Evolutionary conservation across 2,888 invertebrate species (phyloP).

Genomic region (Chydorus sphaericus): DNA sequence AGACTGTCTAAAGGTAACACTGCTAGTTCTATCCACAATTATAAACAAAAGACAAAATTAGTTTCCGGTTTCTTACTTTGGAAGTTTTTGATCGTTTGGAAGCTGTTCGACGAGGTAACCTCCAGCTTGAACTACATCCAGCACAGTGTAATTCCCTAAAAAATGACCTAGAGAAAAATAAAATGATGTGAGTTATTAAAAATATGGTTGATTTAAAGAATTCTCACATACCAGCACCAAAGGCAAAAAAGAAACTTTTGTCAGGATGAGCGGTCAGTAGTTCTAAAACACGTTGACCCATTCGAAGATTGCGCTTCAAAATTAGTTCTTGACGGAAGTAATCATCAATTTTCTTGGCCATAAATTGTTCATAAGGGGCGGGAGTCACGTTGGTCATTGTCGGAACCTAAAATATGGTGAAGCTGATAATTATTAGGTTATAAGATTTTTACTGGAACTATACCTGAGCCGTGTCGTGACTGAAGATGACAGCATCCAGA

Average conservation of each 20-base stretch:
- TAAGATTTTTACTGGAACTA: not conserved
- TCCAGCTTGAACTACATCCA: constrained; percentile 27
- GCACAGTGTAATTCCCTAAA: constrained; percentile 31
- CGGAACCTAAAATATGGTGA: not conserved
- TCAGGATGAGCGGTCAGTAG: constrained; percentile 31
- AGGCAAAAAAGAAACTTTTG: constrained; percentile 36
- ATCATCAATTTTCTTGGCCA: constrained; percentile 29
- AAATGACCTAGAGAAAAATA: constrained; percentile 25
- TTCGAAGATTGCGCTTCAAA: constrained; percentile 34
- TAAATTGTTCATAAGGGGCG: constrained; percentile 19
- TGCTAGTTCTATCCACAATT: no score
- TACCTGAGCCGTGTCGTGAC: constrained; percentile 25
- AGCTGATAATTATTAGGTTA: not conserved
- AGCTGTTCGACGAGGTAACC: constrained; percentile 24
- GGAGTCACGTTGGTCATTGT: constrained; percentile 7
- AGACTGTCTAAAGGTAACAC: no score
- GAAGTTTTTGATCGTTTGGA: constrained; percentile 5
- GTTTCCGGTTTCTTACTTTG: no score
- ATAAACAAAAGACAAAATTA: no score
- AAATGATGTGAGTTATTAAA: not conserved
- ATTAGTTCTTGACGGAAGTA: constrained; percentile 37
- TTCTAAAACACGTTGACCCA: constrained; percentile 32
- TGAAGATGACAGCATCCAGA: constrained; percentile 30
- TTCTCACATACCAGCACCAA: constrained; percentile 32
- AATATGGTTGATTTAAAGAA: not conserved